Percentiles rank a stretch among this genome's conserved stretches.
phyloP scores from a whole-genome alignment of 2,113 vertebrate genomes.

The Siphamia tubifer region DNA sequence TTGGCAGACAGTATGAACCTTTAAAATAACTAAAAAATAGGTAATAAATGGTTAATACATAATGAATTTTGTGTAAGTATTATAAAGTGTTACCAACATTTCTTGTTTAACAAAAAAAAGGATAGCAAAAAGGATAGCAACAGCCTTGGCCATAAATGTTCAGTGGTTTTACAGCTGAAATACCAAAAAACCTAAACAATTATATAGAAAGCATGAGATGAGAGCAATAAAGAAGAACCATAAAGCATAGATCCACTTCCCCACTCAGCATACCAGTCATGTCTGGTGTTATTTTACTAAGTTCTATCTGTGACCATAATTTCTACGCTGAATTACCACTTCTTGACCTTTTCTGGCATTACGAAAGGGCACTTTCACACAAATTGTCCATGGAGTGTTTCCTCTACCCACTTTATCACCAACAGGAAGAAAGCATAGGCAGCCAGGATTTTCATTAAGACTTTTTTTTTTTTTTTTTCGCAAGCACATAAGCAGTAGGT shows the following conservation, averaged over 20 bases:
- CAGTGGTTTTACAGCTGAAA: too few species aligned
- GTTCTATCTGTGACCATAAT: constrained; percentile 28
- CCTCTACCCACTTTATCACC: constrained; percentile 19
- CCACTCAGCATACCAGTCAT: constrained; percentile 11
- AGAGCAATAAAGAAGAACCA: constrained; percentile 33
- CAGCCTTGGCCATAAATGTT: constrained; percentile 20
- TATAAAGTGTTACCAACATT: too few species aligned
- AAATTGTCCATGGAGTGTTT: constrained; percentile 31
- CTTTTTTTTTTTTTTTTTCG: not conserved
- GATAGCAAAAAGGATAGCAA: not conserved
- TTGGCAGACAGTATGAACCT: too few species aligned
- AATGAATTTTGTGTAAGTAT: too few species aligned
- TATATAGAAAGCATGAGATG: constrained; percentile 36
- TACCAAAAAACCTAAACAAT: constrained; percentile 39
- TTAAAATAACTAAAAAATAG: too few species aligned
- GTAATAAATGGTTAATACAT: too few species aligned
- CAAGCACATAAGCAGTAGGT: not conserved
- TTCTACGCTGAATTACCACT: constrained; percentile 50
- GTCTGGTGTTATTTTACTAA: constrained; percentile 15
- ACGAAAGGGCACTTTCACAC: constrained; percentile 55
- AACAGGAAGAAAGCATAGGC: constrained; percentile 11
- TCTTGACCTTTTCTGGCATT: constrained; percentile 62
- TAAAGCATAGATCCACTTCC: constrained; percentile 28
- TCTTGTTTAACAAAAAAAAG: too few species aligned
- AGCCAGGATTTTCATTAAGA: not conserved